These are phyloP conservation scores for Podarcis muralis DNA, from an alignment of 2,113 vertebrate species.

Conservation along the genomic window DNA sequence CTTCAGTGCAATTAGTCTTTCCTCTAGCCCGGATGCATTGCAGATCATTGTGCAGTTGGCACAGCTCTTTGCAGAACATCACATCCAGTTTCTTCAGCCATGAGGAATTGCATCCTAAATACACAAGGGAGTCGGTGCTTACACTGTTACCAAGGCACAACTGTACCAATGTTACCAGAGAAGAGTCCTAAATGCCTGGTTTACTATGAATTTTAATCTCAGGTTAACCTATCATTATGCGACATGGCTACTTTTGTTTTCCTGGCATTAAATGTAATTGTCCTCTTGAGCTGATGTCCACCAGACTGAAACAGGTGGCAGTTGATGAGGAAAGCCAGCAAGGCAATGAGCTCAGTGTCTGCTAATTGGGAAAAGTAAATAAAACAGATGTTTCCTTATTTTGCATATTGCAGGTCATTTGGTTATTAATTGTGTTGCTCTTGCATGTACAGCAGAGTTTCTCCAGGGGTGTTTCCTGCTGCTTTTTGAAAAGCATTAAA, in stretches of 20 bases:
- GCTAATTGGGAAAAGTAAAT: neutral
- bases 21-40: neutral
- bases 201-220: conserved; percentile 25
- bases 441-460: neutral
- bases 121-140: conserved; percentile 5
- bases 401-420: neutral
- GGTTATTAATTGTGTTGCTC: neutral
- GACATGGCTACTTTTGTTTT: conserved; percentile 7
- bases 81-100: neutral
- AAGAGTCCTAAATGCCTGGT: neutral
- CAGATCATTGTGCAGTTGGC: neutral
- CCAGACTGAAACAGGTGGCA: neutral
- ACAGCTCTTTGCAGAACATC: neutral
- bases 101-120: neutral
- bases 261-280: conserved; percentile 47
- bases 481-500: conserved; percentile 29
- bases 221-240: neutral
- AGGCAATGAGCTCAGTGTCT: neutral
- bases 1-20: conserved; percentile 18
- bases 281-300: conserved; percentile 6
- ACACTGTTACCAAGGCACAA: conserved; percentile 10
- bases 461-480: neutral
- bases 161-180: conserved; percentile 44
- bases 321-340: neutral
- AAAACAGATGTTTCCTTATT: neutral